Conservation (phyloP, 2,888 invertebrate species). For the Plagodis dolabraria region DNA sequence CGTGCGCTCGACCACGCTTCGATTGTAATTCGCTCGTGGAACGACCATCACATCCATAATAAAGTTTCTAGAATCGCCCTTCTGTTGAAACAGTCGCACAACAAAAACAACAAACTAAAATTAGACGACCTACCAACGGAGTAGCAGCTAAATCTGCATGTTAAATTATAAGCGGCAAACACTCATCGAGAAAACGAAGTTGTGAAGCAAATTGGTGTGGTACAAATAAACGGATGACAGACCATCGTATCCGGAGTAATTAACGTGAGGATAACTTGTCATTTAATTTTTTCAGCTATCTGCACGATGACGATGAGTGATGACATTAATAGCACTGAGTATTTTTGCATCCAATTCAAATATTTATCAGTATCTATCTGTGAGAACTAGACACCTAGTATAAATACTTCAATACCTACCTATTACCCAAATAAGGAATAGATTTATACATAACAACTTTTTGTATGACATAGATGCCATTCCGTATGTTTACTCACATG, state of each 20-base stretch:
- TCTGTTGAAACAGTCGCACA: constrained; percentile 25
- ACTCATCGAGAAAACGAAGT: constrained; percentile 8
- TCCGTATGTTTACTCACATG: no score
- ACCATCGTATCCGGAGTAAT: not conserved
- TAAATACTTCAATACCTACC: no score
- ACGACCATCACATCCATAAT: constrained; percentile 13
- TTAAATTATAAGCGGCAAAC: constrained; percentile 6
- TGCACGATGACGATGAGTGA: no score
- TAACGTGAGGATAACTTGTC: not conserved
- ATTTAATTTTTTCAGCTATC: no score
- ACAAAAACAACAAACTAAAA: constrained; percentile 26
- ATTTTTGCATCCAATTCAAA: no score
- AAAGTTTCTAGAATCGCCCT: constrained; percentile 21
- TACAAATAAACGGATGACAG: not conserved
- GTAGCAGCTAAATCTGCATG: constrained; percentile 20
- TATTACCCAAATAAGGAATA: no score
- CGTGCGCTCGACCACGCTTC: constrained; percentile 12
- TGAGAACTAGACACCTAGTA: no score
- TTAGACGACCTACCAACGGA: constrained; percentile 28
- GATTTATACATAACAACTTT: no score
- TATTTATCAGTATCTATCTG: no score
- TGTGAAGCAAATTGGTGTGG: constrained; percentile 3
- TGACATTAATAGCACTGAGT: no score
- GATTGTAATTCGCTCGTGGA: constrained; percentile 17
- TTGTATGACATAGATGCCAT: no score